Percentiles rank a stretch among this genome's conserved stretches.
Evolutionary conservation across 2,113 vertebrate species (phyloP).

Genomic region (Macaca nemestrina): DNA sequence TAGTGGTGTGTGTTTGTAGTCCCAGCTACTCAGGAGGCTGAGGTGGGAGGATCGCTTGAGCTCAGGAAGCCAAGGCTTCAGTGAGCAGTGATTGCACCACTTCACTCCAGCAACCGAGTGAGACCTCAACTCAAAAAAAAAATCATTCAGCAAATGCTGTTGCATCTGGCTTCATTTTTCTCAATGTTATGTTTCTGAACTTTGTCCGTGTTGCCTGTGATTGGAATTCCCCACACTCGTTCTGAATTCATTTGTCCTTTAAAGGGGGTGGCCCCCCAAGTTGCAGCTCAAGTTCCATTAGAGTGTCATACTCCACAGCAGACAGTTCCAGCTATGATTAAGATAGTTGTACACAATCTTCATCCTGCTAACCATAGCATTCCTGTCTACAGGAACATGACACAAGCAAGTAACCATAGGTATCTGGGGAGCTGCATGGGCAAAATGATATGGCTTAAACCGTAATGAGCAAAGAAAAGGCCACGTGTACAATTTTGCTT

Average conservation of each 20-base stretch:
- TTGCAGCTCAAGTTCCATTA: not conserved
- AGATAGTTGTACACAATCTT: not conserved
- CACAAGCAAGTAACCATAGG: too few relatives aligned
- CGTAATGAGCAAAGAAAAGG: not conserved
- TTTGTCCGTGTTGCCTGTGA: not conserved
- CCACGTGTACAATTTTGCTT: not conserved
- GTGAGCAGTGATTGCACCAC: too few relatives aligned
- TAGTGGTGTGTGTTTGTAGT: too few relatives aligned
- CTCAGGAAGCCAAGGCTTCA: too few relatives aligned
- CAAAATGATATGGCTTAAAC: not conserved
- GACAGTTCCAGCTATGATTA: not conserved
- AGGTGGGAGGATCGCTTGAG: too few relatives aligned
- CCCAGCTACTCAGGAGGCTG: too few relatives aligned
- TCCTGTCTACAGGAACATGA: not conserved
- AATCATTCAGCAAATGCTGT: not conserved
- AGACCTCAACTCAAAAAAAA: too few relatives aligned
- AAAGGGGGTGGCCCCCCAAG: not conserved
- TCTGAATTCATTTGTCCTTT: slow-evolving; percentile 24
- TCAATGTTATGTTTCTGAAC: not conserved
- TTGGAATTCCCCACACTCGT: not conserved
- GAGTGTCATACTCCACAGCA: not conserved
- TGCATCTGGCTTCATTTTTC: not conserved
- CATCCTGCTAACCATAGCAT: not conserved
- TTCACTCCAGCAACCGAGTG: too few relatives aligned
- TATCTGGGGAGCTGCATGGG: not conserved